Conservation (phyloP, 2,113 vertebrate species). For the Cebidichthys violaceus region DNA sequence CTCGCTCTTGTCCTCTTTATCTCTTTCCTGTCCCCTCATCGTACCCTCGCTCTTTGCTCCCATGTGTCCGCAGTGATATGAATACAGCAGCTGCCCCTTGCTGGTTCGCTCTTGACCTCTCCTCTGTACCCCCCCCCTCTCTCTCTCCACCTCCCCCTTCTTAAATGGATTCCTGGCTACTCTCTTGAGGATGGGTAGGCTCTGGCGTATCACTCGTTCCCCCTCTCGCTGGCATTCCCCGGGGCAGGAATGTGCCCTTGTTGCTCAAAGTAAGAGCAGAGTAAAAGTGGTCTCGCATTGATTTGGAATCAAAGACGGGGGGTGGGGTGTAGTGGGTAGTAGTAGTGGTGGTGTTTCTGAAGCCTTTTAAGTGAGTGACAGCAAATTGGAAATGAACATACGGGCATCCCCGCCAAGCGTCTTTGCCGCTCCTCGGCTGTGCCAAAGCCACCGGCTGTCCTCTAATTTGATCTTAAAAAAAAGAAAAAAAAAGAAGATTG, state of each 20-base stretch:
- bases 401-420: conserved; percentile 47
- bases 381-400: conserved; percentile 52
- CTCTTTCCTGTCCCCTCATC: conserved; percentile 16
- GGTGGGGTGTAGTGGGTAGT: background rate
- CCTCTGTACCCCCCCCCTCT: background rate
- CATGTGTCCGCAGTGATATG: conserved; percentile 33
- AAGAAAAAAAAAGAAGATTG: conserved; percentile 55
- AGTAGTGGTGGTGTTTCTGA: background rate
- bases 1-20: conserved; percentile 31
- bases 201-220: conserved; percentile 50
- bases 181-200: conserved; percentile 53
- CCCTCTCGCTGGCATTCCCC: conserved; percentile 47
- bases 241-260: conserved; percentile 65
- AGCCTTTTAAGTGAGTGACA: conserved; percentile 49
- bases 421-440: conserved; percentile 29
- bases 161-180: conserved; percentile 30
- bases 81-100: conserved; percentile 61
- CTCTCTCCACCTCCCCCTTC: background rate
- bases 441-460: conserved; percentile 66
- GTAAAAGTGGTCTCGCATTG: conserved; percentile 40
- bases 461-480: conserved; percentile 57
- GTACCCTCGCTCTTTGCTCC: conserved; percentile 7
- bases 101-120: conserved; percentile 46
- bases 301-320: conserved; percentile 22
- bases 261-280: conserved; percentile 37